A percentile compares a stretch with the other conserved stretches of the same genome.
Conservation (phyloP, 2,888 invertebrate genomes). For the Polydrusus tereticollis region DNA sequence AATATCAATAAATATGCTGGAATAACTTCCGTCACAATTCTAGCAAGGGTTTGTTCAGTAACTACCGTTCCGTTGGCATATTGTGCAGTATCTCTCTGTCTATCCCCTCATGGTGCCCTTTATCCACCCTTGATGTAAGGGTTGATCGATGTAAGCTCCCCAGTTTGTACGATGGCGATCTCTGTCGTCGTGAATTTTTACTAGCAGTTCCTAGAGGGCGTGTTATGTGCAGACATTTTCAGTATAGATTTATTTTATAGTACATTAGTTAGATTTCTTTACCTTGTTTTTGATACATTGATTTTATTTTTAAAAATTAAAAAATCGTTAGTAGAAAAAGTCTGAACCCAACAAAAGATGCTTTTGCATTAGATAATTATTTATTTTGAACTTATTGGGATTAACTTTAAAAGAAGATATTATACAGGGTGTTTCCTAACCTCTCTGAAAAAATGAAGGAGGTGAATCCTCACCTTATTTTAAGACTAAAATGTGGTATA, state of each 20-base stretch:
- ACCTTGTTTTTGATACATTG: neutral
- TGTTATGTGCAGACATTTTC: neutral
- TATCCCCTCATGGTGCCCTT: constrained; percentile 15
- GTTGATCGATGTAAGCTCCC: constrained; percentile 26
- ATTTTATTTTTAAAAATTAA: neutral
- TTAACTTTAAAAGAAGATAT: too few relatives aligned
- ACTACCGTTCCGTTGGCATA: constrained; percentile 28
- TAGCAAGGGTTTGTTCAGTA: constrained; percentile 21
- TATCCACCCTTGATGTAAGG: neutral
- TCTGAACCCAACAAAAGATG: neutral
- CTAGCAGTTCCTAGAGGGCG: neutral
- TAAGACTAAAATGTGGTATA: too few relatives aligned
- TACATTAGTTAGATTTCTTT: neutral
- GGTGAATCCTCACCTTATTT: neutral
- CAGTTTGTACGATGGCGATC: neutral
- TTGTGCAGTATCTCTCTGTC: constrained; percentile 24
- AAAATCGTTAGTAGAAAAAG: neutral
- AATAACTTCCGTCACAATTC: constrained; percentile 23
- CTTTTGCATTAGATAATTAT: too few relatives aligned
- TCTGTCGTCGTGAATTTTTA: neutral
- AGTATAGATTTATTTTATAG: neutral
- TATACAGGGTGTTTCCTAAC: too few relatives aligned
- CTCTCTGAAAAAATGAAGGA: neutral
- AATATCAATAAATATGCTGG: constrained; percentile 14
- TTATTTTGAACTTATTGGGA: too few relatives aligned